Evolutionary conservation across 2,888 invertebrate species (phyloP).

Genomic region (Xestobium rufovillosum): DNA sequence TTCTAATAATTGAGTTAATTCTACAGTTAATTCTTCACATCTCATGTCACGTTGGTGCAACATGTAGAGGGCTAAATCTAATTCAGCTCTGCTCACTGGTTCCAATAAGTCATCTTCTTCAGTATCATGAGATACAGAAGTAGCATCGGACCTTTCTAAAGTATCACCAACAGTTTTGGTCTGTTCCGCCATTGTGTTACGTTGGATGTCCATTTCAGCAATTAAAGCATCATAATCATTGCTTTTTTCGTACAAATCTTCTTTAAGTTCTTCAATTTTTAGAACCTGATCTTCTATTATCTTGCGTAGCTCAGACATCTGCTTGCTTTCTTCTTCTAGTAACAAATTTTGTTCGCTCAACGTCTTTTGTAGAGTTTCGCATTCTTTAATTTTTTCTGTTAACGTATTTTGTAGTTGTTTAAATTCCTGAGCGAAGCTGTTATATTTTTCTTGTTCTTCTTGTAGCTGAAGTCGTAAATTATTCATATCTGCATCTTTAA

Average conservation of each 20-base stretch:
- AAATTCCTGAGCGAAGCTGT: constrained; percentile 47
- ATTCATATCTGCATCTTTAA: constrained; percentile 33
- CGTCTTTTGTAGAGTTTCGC: constrained; percentile 45
- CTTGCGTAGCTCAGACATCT: constrained; percentile 50
- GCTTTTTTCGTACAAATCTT: constrained; percentile 54
- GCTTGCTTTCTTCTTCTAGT: constrained; percentile 50
- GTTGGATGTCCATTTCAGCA: constrained; percentile 39
- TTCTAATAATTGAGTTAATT: constrained; percentile 73
- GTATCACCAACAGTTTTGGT: constrained; percentile 6
- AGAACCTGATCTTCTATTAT: constrained; percentile 62
- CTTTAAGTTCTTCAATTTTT: constrained; percentile 66
- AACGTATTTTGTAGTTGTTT: constrained; percentile 41
- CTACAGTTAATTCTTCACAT: constrained; percentile 79
- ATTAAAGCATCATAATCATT: constrained; percentile 50
- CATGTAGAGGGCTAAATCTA: constrained; percentile 77
- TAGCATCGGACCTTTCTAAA: background rate
- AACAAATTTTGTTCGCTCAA: constrained; percentile 49
- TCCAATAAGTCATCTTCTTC: constrained; percentile 30
- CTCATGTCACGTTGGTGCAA: constrained; percentile 79
- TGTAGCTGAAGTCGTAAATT: constrained; percentile 28
- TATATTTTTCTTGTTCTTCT: constrained; percentile 37
- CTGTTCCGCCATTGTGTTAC: constrained; percentile 5
- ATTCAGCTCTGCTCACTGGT: constrained; percentile 50
- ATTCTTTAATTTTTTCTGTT: constrained; percentile 45
- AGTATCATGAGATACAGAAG: constrained; percentile 7